Conservation (phyloP, 2,888 invertebrate species). For the Eupithecia exiguata region DNA sequence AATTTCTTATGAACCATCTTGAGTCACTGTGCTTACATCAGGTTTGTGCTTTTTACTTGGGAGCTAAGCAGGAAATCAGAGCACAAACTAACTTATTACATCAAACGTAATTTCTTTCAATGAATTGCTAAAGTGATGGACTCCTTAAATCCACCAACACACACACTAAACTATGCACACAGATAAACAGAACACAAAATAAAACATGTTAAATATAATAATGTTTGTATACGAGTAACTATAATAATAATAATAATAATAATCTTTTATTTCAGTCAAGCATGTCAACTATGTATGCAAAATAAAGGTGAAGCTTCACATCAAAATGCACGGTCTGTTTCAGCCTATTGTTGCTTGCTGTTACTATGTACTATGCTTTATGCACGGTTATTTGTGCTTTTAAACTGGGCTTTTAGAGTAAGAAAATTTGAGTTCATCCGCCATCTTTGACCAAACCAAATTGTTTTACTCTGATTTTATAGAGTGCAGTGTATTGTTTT, state of each 20-base stretch:
- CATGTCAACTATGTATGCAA: conserved; percentile 52
- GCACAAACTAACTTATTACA: background rate
- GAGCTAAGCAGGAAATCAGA: background rate
- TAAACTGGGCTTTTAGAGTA: background rate
- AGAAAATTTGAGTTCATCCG: background rate
- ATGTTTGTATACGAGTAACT: conserved; percentile 25
- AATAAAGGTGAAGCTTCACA: conserved; percentile 58
- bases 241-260: too few species aligned
- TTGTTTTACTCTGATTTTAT: conserved; percentile 5
- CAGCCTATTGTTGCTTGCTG: conserved; percentile 54
- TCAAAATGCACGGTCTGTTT: conserved; percentile 60
- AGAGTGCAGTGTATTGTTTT: conserved; percentile 28
- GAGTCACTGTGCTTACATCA: background rate
- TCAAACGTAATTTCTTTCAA: background rate
- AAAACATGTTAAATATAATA: conserved; percentile 29
- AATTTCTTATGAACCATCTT: background rate
- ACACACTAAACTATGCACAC: conserved; percentile 75
- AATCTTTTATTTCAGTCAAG: too few species aligned
- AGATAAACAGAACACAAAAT: conserved; percentile 68
- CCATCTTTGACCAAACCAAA: background rate
- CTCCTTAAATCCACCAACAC: conserved; percentile 46
- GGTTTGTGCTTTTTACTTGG: background rate
- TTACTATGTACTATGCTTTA: conserved; percentile 31
- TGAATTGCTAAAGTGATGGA: background rate
- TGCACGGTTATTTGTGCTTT: conserved; percentile 21